These are phyloP conservation scores for Eupithecia tripunctaria DNA, from an alignment of 2,888 invertebrate species.

Conservation along the genomic window DNA sequence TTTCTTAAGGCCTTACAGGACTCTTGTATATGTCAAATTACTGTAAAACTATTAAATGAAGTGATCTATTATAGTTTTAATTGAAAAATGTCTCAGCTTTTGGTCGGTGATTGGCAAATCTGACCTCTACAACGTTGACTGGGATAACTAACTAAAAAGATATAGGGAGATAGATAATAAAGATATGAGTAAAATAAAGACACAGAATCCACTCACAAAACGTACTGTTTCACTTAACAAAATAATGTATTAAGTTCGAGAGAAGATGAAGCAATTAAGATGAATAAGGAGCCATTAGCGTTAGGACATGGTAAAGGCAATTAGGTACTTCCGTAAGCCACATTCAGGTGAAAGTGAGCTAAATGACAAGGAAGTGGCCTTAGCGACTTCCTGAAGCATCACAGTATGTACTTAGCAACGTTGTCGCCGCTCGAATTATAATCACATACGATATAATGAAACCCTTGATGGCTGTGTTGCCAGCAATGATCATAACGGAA, in stretches of 20 bases:
- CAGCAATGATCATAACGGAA: neutral
- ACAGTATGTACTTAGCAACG: constrained; percentile 21
- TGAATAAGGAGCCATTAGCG: constrained; percentile 9
- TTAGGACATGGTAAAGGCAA: constrained; percentile 9
- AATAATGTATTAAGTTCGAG: neutral
- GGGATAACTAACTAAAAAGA: no score
- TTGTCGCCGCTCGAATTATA: constrained; percentile 24
- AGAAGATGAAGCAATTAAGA: constrained; percentile 1
- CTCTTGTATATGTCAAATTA: no score
- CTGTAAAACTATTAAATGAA: no score
- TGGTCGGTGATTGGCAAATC: no score
- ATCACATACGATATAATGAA: constrained; percentile 25
- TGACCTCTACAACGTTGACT: no score
- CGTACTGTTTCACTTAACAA: neutral
- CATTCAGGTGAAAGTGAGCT: constrained; percentile 20
- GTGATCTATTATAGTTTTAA: no score
- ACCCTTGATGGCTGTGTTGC: constrained; percentile 20
- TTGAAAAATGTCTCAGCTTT: no score
- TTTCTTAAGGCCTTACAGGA: no score
- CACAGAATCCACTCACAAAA: neutral
- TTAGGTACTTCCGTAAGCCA: constrained; percentile 12
- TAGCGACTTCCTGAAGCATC: constrained; percentile 23
- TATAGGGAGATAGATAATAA: no score
- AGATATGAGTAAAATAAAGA: no score
- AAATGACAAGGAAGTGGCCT: constrained; percentile 24